Percentiles rank a stretch among this genome's conserved stretches.
Conservation (phyloP, 2,888 invertebrate species). For the Xanthia togata region DNA sequence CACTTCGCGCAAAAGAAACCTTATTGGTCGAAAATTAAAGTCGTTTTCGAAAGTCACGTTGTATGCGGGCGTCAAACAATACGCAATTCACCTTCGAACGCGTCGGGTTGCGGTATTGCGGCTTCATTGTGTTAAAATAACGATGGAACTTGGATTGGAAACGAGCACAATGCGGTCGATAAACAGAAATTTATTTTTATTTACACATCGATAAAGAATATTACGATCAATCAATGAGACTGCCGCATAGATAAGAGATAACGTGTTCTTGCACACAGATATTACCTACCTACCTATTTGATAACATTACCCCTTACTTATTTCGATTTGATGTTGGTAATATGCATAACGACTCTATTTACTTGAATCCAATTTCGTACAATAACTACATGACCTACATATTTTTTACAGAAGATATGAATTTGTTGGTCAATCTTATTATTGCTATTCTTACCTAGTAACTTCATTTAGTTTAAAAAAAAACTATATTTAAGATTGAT, state of each 20-base stretch:
- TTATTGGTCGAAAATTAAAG: constrained; percentile 86
- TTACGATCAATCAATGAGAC: constrained; percentile 64
- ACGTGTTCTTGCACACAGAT: constrained; percentile 34
- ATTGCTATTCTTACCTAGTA: not conserved
- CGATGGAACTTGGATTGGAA: constrained; percentile 86
- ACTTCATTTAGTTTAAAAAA: no score
- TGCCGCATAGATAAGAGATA: constrained; percentile 55
- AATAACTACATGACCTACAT: constrained; percentile 30
- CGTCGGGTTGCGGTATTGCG: constrained; percentile 90
- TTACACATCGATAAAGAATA: constrained; percentile 71
- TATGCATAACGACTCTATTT: not conserved
- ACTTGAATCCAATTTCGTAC: constrained; percentile 18
- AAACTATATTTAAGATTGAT: constrained; percentile 26
- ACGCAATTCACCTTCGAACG: constrained; percentile 90
- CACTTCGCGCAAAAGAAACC: constrained; percentile 84
- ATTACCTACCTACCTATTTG: constrained; percentile 8
- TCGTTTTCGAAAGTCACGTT: constrained; percentile 87
- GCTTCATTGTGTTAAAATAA: constrained; percentile 90
- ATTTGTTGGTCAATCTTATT: constrained; percentile 17
- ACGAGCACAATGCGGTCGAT: constrained; percentile 82
- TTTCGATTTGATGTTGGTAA: constrained; percentile 4
- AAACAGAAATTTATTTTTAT: constrained; percentile 80
- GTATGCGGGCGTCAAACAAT: constrained; percentile 89
- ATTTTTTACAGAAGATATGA: constrained; percentile 24
- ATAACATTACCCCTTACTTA: constrained; percentile 7